Evolutionary conservation across 1,140 invertebrate species (phyloP).

Genomic region (Contarinia nasturtii): DNA sequence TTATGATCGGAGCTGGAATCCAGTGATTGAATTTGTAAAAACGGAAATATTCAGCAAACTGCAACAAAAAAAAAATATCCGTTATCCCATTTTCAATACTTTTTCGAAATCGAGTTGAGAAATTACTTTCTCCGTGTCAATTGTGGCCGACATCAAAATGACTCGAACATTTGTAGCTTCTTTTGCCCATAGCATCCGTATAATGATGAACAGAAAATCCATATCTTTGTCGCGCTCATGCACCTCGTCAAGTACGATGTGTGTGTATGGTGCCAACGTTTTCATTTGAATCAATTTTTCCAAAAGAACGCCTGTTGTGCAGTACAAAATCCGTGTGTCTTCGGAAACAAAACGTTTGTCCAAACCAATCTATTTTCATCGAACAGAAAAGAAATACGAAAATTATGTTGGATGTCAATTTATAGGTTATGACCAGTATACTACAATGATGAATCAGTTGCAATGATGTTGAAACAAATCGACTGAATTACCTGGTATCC

Average conservation of each 20-base stretch:
- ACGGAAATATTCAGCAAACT: constrained; percentile 57
- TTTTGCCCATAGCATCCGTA: constrained; percentile 58
- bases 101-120: not conserved
- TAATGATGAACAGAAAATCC: constrained; percentile 72
- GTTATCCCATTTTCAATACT: not conserved
- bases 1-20: constrained; percentile 32
- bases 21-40: constrained; percentile 24
- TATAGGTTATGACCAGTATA: too few relatives aligned
- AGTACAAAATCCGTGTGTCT: constrained; percentile 71
- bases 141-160: constrained; percentile 76
- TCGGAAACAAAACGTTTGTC: not conserved
- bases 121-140: constrained; percentile 36
- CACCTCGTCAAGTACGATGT: constrained; percentile 87
- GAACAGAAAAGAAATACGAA: too few relatives aligned
- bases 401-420: too few relatives aligned
- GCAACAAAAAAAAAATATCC: constrained; percentile 1
- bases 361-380: too few relatives aligned
- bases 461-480: too few relatives aligned
- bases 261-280: constrained; percentile 54
- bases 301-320: constrained; percentile 63
- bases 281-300: constrained; percentile 47
- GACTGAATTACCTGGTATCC: too few relatives aligned
- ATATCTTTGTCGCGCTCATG: constrained; percentile 91
- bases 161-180: constrained; percentile 54
- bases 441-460: too few relatives aligned